Evolutionary conservation across 1,140 invertebrate species (phyloP).

Genomic region (Zaprionus camerounensis): DNA sequence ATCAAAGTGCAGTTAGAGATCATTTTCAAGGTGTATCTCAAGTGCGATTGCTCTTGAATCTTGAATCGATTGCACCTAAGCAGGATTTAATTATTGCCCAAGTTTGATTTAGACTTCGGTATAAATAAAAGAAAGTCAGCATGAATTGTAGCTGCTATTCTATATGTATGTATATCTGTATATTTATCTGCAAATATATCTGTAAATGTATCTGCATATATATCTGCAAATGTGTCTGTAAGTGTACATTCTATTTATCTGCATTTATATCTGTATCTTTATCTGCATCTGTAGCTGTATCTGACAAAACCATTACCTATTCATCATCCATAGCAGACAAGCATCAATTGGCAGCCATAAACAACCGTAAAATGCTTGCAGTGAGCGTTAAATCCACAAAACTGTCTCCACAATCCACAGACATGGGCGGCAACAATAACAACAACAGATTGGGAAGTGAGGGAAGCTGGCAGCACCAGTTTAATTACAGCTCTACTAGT

Average conservation of each 20-base stretch:
- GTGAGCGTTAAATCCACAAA: conserved; percentile 69
- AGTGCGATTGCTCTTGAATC: neutral
- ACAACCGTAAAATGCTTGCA: conserved; percentile 76
- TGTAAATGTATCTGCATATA: neutral
- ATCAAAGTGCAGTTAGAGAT: conserved; percentile 66
- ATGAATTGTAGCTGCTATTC: neutral
- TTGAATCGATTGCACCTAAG: conserved; percentile 13
- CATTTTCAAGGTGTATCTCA: conserved; percentile 6
- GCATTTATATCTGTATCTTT: neutral
- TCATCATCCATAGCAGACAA: conserved; percentile 52
- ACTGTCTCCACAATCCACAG: conserved; percentile 42
- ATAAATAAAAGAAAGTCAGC: neutral
- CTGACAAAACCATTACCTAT: neutral
- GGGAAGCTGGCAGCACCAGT: conserved; percentile 49
- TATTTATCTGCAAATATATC: too few species aligned
- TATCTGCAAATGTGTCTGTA: neutral
- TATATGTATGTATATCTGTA: neutral
- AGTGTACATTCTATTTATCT: too few species aligned
- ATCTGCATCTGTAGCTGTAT: neutral
- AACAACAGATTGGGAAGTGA: conserved; percentile 9
- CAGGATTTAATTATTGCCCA: neutral
- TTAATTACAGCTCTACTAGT: conserved; percentile 79
- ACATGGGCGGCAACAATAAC: conserved; percentile 65
- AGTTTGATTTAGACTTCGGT: neutral
- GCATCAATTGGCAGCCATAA: conserved; percentile 71